Evolutionary conservation across 1,140 invertebrate species (phyloP), one percentile per base, ranked within the genome.

Genomic region (Tachypleus tridentatus): DNA sequence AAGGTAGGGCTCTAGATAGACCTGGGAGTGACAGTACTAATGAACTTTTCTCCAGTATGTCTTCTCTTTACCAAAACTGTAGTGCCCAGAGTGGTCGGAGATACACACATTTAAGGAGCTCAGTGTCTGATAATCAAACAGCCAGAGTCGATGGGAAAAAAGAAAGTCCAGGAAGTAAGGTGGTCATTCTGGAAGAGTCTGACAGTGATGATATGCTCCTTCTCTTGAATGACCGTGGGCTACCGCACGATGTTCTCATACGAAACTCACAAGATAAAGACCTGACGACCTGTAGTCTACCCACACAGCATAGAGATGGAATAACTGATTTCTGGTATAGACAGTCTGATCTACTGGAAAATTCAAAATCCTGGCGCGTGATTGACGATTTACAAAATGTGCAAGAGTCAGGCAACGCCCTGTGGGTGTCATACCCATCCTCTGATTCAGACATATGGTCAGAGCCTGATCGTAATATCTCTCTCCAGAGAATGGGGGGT

Each of bases 381-480:
- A 29, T 29, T 29, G 11, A 60, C 48, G 6, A 3, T 7, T 49
- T 8, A 4, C 10, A n/a, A 9, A 54, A 52, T 3, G 10, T 51
- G 5, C 47, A 61, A n/a, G 50, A 51, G 9, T 10, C 54, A 9
- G 9, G 59, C 6, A 29, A 52, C n/a, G 48, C 53, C 9, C 57
- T 4, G 4, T 65, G 58, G 48, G 29, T 29, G 29, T 29, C 29
- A 29, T 29, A 29, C 29, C 29, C 29, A 29, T 68, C 67, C 9
- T 65, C 64, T 8, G 67, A 68, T 61, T 68, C 67, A n/a, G 67
- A 68, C 56, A 65, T 64, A 4, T 68, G 67, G 67, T 68, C 67
- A 5, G 67, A 68, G 47, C 63, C 67, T 9, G 67, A 68, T 29
- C 47, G 67, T 56, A 57, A 65, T 57, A 59, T 68, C 9, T 68